phyloP scores from a whole-genome alignment of 2,888 invertebrate genomes.

The Catocala fraxini region DNA sequence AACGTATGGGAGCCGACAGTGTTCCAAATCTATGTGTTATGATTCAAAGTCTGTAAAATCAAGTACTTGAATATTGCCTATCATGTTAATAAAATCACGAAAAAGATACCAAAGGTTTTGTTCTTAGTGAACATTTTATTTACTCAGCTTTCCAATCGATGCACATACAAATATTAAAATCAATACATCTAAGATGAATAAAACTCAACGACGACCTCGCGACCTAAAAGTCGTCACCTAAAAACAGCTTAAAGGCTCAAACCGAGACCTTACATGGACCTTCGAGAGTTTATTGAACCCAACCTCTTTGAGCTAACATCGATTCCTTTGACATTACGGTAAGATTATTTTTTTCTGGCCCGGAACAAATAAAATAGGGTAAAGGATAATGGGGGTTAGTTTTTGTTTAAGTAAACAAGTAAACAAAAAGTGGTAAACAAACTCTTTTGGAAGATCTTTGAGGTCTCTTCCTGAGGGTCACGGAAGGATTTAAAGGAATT shows the following conservation, averaged over 20 bases:
- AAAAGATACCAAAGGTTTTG: too few relatives aligned
- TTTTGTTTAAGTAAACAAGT: slow-evolving; percentile 10
- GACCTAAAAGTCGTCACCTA: slow-evolving; percentile 51
- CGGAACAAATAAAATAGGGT: slow-evolving; percentile 27
- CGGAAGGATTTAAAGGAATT: neutral
- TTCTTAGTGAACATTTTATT: too few relatives aligned
- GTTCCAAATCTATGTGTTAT: too few relatives aligned
- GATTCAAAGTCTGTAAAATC: too few relatives aligned
- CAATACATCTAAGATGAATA: slow-evolving; percentile 6
- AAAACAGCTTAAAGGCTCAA: slow-evolving; percentile 59
- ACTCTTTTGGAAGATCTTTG: slow-evolving; percentile 9
- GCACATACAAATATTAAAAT: too few relatives aligned
- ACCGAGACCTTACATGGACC: slow-evolving; percentile 63
- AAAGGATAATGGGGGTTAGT: slow-evolving; percentile 25
- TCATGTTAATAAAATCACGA: too few relatives aligned
- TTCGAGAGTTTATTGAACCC: slow-evolving; percentile 66
- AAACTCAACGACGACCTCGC: slow-evolving; percentile 15
- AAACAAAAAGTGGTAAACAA: slow-evolving; percentile 24
- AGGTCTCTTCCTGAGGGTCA: neutral
- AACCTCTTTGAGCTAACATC: slow-evolving; percentile 46
- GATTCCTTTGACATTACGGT: slow-evolving; percentile 43
- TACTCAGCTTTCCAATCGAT: too few relatives aligned
- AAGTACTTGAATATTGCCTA: too few relatives aligned
- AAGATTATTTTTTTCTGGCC: slow-evolving; percentile 42
- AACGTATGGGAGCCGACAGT: too few relatives aligned